Percentiles rank a stretch among this genome's conserved stretches.
Conservation (phyloP, 2,888 invertebrate genomes). For the Diarsia brunnea region DNA sequence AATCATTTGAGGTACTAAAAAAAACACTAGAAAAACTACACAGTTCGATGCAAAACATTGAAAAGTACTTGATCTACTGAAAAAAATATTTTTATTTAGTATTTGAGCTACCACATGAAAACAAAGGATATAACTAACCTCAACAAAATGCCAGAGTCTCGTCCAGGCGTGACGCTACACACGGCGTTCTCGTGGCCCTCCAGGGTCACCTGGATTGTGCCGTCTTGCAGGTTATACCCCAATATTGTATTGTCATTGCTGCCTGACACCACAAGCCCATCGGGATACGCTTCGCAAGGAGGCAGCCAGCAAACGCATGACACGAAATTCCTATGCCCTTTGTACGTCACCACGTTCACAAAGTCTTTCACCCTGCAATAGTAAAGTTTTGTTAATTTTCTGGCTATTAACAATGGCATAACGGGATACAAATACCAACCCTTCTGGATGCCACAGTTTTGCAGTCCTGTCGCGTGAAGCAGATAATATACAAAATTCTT, state of each 20-base stretch:
- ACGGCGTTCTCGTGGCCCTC: slow-evolving; percentile 95
- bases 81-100: neutral
- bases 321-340: slow-evolving; percentile 96
- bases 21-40: neutral
- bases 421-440: slow-evolving; percentile 85
- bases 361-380: slow-evolving; percentile 91
- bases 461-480: slow-evolving; percentile 97
- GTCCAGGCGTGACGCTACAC: slow-evolving; percentile 87
- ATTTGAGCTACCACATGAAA: slow-evolving; percentile 9
- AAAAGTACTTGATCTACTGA: neutral
- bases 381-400: slow-evolving; percentile 37
- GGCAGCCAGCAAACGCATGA: slow-evolving; percentile 95
- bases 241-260: slow-evolving; percentile 97
- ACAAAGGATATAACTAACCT: slow-evolving; percentile 75
- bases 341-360: slow-evolving; percentile 92
- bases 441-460: slow-evolving; percentile 95
- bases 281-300: slow-evolving; percentile 92
- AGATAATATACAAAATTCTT: slow-evolving; percentile 94
- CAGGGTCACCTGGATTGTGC: slow-evolving; percentile 92
- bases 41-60: neutral
- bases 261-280: slow-evolving; percentile 96
- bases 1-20: neutral
- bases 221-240: slow-evolving; percentile 94
- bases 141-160: slow-evolving; percentile 83
- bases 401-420: slow-evolving; percentile 23